A percentile compares a stretch with the other conserved stretches of the same genome.
Conservation (phyloP, 2,113 vertebrate genomes). For the Pristiophorus japonicus region DNA sequence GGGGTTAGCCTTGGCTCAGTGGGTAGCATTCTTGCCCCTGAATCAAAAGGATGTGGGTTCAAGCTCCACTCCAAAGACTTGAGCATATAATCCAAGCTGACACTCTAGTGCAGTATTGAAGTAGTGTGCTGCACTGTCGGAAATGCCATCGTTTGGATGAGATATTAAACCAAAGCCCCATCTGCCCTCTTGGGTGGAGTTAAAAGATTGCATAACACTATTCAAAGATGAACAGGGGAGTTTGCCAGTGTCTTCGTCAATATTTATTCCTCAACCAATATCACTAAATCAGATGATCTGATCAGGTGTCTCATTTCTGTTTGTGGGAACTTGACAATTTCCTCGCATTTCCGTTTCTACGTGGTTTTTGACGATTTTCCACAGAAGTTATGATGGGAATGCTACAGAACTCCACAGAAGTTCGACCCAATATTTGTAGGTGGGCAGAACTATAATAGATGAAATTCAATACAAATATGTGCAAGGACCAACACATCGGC, state of each 20-base stretch:
- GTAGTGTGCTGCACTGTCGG: too few relatives aligned
- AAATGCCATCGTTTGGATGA: not conserved
- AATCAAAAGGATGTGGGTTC: not conserved
- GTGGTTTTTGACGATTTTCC: too few relatives aligned
- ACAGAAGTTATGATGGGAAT: not conserved
- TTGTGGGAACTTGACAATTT: not conserved
- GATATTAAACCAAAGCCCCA: not conserved
- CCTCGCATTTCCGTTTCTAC: not conserved
- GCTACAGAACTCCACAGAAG: too few relatives aligned
- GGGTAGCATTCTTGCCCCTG: not conserved
- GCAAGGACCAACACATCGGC: not conserved
- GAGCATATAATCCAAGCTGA: not conserved
- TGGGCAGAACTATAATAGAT: too few relatives aligned
- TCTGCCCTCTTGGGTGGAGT: not conserved
- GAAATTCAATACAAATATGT: too few relatives aligned
- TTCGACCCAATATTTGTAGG: too few relatives aligned
- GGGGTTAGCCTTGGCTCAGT: not conserved
- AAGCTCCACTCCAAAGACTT: not conserved
- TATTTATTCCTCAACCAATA: not conserved
- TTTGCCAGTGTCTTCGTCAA: too few relatives aligned
- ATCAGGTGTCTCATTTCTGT: too few relatives aligned
- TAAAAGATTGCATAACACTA: not conserved
- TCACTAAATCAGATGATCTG: not conserved
- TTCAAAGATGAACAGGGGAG: not conserved
- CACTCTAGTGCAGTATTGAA: not conserved